These are phyloP conservation scores for Syngnathus scovelli DNA, from an alignment of 2,113 vertebrate genomes.

Conservation along the genomic window DNA sequence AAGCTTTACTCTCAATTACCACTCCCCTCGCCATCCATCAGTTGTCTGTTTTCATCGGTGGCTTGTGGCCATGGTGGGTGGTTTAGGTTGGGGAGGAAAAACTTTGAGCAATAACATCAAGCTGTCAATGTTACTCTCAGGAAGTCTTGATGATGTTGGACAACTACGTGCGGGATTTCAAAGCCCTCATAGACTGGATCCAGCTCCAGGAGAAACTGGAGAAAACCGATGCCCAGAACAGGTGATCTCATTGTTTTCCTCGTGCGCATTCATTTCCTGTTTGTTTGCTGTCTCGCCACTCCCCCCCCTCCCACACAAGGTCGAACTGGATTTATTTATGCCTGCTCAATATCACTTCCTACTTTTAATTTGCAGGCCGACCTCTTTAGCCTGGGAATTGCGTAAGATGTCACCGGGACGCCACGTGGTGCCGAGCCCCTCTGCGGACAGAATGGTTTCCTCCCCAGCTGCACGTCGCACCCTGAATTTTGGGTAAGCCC, in stretches of 20 bases:
- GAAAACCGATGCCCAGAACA: conserved; percentile 97
- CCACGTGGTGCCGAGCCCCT: conserved; percentile 89
- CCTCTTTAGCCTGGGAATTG: conserved; percentile 96
- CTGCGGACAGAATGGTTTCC: conserved; percentile 84
- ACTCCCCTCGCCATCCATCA: conserved; percentile 73
- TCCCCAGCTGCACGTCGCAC: conserved; percentile 82
- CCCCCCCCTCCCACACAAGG: conserved; percentile 1
- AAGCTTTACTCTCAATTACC: conserved; percentile 74
- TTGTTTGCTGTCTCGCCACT: conserved; percentile 30
- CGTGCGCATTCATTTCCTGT: conserved; percentile 10
- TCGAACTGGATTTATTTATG: conserved; percentile 2
- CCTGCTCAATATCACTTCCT: background rate
- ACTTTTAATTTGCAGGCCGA: conserved; percentile 77
- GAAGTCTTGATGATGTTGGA: conserved; percentile 99
- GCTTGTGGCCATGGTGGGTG: conserved; percentile 9
- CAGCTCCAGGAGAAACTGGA: conserved; percentile 98
- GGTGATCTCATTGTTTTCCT: conserved; percentile 65
- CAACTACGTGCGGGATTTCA: conserved; percentile 98
- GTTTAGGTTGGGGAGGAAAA: background rate
- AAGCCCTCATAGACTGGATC: conserved; percentile 98
- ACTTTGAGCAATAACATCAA: no score
- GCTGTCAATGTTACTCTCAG: conserved; percentile 50
- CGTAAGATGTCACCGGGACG: conserved; percentile 98
- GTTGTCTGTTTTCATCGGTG: conserved; percentile 55
- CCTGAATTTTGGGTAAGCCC: conserved; percentile 86